Conservation (phyloP, 2,797 vertebrate genomes). For the Oreochromis grahami region DNA sequence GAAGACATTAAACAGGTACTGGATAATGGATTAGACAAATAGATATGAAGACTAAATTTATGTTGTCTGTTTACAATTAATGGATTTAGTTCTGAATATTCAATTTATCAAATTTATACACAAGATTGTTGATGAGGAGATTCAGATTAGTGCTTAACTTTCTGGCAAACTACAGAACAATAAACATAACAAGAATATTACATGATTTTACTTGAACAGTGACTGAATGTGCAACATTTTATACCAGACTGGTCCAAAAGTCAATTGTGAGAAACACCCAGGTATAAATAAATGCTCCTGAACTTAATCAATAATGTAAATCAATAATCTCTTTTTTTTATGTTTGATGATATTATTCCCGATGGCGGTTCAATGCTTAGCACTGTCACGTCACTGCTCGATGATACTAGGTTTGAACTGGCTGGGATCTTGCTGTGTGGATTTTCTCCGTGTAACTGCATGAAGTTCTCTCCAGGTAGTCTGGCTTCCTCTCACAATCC, state of each 20-base stretch:
- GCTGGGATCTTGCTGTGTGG: background rate
- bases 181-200: background rate
- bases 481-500: background rate
- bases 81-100: background rate
- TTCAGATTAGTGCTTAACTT: background rate
- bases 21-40: background rate
- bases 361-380: background rate
- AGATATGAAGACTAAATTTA: background rate
- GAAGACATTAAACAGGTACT: background rate
- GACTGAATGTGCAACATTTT: background rate
- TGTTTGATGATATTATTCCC: background rate
- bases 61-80: background rate
- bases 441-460: background rate
- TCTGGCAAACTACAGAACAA: background rate
- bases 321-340: background rate
- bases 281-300: background rate
- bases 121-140: background rate
- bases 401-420: background rate
- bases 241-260: background rate
- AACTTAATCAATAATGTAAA: background rate
- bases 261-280: background rate
- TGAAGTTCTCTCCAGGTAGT: background rate
- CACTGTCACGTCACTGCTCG: background rate
- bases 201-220: background rate
- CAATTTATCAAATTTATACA: background rate